Evolutionary conservation across 2,113 vertebrate species (phyloP), one percentile per base, ranked within the genome.

Genomic region (Trichomycterus rosablanca): DNA sequence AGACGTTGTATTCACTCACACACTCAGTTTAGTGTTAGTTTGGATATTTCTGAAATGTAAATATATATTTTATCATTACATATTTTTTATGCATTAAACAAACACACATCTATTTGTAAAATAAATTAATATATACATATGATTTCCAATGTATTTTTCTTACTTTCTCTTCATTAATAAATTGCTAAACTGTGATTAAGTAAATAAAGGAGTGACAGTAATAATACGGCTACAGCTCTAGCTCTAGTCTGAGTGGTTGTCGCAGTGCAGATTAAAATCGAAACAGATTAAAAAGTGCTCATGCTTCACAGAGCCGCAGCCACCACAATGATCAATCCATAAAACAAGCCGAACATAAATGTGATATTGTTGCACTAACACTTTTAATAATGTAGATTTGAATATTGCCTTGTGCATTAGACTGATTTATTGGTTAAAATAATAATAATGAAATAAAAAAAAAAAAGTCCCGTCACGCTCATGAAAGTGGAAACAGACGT

Each of bases 321-420:
- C 74, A 71, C 72, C 72, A 80, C 77, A 78, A 82, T 82, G 83
- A 84, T 83, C 82, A 85, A 84, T 86, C 81, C 67, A 83, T 84
- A 83, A 84, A 85, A 59, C 43, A 83, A 81, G 81, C 77, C 66
- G 71, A 82, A 81, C 82, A 84, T 83, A 76, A 86, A 83, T 86
- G 80, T 83, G 72, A 83, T 83, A 77, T 79, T 87, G 84, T 84
- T 84, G 82, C 84, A 81, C 68, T 70, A 82, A 86, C 81, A 83
- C 67, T 84, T 86, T 84, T 84, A 83, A 83, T 81, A 83, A 80
- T 81, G 75, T 74, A 79, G 76, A 85, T 86, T 84, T 85, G 78
- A 84, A 85, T 84, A 83, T 84, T 82, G 81, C 76, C 75, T 68
- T 81, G 79, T 83, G 76, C 80, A 76, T 61, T 78, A 67, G 66